phyloP scores from a whole-genome alignment of 2,888 invertebrate genomes.

The Sesamia inferens region DNA sequence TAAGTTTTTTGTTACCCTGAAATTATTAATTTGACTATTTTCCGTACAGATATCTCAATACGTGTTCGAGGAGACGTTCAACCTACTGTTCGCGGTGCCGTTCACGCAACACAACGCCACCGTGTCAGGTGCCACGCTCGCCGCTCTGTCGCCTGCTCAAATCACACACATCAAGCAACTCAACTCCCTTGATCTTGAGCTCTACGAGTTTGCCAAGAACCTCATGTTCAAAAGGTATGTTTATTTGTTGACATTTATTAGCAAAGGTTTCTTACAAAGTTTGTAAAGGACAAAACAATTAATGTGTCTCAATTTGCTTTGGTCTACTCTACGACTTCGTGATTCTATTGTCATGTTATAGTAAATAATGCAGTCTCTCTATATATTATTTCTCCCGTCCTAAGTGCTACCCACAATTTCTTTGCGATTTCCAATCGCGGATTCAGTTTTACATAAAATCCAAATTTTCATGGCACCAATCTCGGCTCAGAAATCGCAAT shows the following conservation, averaged over 20 bases:
- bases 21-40: not conserved
- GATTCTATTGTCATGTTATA: slow-evolving; percentile 39
- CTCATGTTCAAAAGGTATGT: slow-evolving; percentile 94
- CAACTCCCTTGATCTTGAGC: slow-evolving; percentile 97
- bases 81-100: slow-evolving; percentile 96
- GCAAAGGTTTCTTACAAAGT: slow-evolving; percentile 33
- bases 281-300: slow-evolving; percentile 46
- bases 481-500: slow-evolving; percentile 70
- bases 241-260: slow-evolving; percentile 49
- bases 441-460: slow-evolving; percentile 67
- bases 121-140: slow-evolving; percentile 95
- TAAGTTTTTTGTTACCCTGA: not conserved
- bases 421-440: slow-evolving; percentile 54
- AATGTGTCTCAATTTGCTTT: slow-evolving; percentile 46
- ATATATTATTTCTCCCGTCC: slow-evolving; percentile 38
- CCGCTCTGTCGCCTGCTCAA: slow-evolving; percentile 93
- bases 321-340: slow-evolving; percentile 31
- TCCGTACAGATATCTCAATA: slow-evolving; percentile 94
- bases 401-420: slow-evolving; percentile 41
- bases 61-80: slow-evolving; percentile 98
- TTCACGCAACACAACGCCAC: slow-evolving; percentile 98
- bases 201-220: slow-evolving; percentile 97
- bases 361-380: slow-evolving; percentile 43
- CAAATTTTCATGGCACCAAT: slow-evolving; percentile 65
- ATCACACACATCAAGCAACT: slow-evolving; percentile 93